Evolutionary conservation across 2,113 vertebrate genomes (phyloP).

Genomic region (Sylvia atricapilla): DNA sequence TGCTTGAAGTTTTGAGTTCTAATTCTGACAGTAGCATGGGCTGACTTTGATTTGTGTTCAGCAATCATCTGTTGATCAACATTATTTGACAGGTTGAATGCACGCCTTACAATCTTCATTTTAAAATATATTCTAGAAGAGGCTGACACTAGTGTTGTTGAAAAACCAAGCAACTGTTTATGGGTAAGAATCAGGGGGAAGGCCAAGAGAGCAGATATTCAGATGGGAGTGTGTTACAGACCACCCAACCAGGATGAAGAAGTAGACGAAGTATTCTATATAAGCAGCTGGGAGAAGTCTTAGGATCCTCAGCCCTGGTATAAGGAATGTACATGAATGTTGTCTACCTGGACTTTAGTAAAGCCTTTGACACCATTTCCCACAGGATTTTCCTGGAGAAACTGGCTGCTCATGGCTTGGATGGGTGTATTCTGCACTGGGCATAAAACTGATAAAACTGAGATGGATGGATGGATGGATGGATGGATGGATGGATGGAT

Average conservation of each 20-base stretch:
- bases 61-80: neutral
- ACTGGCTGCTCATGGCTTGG: neutral
- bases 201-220: neutral
- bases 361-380: neutral
- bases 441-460: neutral
- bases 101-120: neutral
- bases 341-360: neutral
- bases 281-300: neutral
- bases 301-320: neutral
- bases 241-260: neutral
- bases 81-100: neutral
- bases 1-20: neutral
- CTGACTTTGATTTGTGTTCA: neutral
- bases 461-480: neutral
- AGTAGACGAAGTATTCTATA: neutral
- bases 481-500: neutral
- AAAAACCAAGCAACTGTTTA: neutral
- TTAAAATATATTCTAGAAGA: neutral
- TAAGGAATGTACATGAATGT: neutral
- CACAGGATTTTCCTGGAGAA: neutral
- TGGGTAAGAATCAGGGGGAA: neutral
- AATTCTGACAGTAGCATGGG: neutral
- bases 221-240: neutral
- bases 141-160: neutral
- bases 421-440: neutral